Evolutionary conservation across 2,113 vertebrate species (phyloP), one percentile per base, ranked within the genome.

Genomic region (Pomatorhinus ruficollis): DNA sequence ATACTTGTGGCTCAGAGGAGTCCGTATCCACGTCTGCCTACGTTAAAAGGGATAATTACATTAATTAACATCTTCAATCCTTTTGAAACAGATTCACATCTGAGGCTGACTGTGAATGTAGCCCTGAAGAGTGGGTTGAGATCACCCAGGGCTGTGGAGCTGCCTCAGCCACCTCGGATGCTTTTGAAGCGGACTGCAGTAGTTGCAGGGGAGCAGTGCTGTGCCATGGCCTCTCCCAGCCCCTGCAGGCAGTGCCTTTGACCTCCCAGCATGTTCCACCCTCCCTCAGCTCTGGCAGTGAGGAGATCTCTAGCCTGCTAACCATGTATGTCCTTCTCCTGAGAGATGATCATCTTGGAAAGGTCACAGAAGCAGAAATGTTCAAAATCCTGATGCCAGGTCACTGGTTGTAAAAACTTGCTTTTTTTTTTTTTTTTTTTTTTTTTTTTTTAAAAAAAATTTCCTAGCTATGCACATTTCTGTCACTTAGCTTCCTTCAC

Each of bases 271-370:
- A 16, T 5, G 1, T 5, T 39, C 24, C 17, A 11, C 1, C 4
- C 0, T 0, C 56, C 49, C 65, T 37, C 50, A 22, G 47, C 27
- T 42, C 25, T 0, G 0, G 31, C 33, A 69, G 7, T 1, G 3
- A 77, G 39, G 33, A 81, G 22, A 3, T 37, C 25, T 81, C 22
- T 53, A 65, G 47, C 17, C 53, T 45, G 31, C 35, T 56, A 21
- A 27, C 20, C 39, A 39, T 39, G 39, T 39, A 7, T 3, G 0
- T 37, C 44, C 57, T 53, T 75, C n/a, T 90, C 45, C 40, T 22
- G 5, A 13, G 11, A 66, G 17, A 31, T 56, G 23, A 59, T 78
- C 27, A 22, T 45, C 60, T 57, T 49, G 19, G 25, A 40, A 91
- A 85, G 84, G 33, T 40, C 1, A 1, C n/a, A 69, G 42, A 61